phyloP scores from a whole-genome alignment of 2,113 vertebrate species.

The Grantiella picta region DNA sequence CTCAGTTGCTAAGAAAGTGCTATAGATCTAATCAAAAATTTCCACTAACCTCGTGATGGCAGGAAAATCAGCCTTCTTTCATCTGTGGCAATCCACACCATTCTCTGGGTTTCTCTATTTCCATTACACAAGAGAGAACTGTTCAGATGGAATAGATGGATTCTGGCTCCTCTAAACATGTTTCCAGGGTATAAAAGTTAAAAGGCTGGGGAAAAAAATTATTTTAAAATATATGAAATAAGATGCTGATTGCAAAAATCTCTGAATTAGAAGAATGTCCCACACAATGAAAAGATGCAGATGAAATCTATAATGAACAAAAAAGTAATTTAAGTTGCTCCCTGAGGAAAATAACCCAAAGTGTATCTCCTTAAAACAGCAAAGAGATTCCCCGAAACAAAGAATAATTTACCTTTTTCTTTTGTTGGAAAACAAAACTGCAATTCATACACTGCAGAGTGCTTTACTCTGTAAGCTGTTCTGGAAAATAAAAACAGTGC shows the following conservation, averaged over 20 bases:
- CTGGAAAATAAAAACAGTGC: neutral
- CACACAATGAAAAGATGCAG: neutral
- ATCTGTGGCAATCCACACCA: neutral
- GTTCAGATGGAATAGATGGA: neutral
- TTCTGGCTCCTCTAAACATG: neutral
- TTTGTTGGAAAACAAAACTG: neutral
- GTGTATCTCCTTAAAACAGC: neutral
- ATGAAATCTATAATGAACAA: constrained; percentile 20
- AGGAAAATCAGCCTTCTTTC: neutral
- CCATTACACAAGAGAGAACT: neutral
- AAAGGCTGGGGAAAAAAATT: neutral
- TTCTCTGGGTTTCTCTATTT: neutral
- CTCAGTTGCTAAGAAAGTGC: neutral
- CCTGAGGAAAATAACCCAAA: neutral
- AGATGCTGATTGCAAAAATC: neutral
- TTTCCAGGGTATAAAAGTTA: neutral
- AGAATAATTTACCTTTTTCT: neutral
- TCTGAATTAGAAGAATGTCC: neutral
- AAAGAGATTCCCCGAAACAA: neutral
- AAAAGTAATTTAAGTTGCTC: constrained; percentile 1
- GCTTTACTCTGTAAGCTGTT: neutral
- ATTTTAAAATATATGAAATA: neutral
- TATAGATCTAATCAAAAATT: neutral
- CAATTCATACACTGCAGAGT: neutral
- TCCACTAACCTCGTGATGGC: neutral